phyloP scores from a whole-genome alignment of 35 echinoderm and acorn worm species.

The Nesometra sesokonis region DNA sequence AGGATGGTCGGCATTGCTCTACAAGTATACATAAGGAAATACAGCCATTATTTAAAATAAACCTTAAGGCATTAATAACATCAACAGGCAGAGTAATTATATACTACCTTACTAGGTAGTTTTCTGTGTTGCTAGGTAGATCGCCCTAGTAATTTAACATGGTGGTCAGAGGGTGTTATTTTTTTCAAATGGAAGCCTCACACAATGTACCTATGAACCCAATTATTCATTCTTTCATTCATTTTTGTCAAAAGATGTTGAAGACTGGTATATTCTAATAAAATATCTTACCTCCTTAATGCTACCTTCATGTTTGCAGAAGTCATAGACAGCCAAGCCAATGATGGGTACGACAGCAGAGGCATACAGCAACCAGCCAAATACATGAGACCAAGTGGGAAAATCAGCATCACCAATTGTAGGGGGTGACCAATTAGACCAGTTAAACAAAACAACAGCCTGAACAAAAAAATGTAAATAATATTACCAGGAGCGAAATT shows the following conservation, averaged over 20 bases:
- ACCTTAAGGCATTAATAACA: too few species aligned
- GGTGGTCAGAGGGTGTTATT: too few species aligned
- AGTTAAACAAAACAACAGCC: conserved; percentile 87
- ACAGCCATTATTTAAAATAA: too few species aligned
- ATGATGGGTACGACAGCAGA: conserved; percentile 59
- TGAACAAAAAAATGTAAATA: conserved; percentile 21
- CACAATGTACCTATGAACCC: too few species aligned
- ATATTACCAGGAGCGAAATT: neutral
- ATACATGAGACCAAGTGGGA: conserved; percentile 38
- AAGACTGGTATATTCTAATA: neutral
- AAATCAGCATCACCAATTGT: conserved; percentile 53
- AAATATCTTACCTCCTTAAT: neutral
- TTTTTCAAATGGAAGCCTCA: too few species aligned
- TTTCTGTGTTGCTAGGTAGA: too few species aligned
- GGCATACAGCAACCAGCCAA: conserved; percentile 55
- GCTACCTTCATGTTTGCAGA: conserved; percentile 11
- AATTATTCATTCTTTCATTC: too few species aligned
- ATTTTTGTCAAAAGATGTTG: neutral
- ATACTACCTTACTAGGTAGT: too few species aligned
- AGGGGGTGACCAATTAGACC: conserved; percentile 59
- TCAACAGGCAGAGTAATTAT: too few species aligned
- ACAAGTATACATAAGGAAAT: too few species aligned
- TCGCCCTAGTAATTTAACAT: too few species aligned
- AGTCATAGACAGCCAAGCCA: conserved; percentile 39
- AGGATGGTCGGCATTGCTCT: too few species aligned